Evolutionary conservation across 2,888 invertebrate genomes (phyloP), one percentile per base, ranked within the genome.

Genomic region (Ochropacha duplaris): DNA sequence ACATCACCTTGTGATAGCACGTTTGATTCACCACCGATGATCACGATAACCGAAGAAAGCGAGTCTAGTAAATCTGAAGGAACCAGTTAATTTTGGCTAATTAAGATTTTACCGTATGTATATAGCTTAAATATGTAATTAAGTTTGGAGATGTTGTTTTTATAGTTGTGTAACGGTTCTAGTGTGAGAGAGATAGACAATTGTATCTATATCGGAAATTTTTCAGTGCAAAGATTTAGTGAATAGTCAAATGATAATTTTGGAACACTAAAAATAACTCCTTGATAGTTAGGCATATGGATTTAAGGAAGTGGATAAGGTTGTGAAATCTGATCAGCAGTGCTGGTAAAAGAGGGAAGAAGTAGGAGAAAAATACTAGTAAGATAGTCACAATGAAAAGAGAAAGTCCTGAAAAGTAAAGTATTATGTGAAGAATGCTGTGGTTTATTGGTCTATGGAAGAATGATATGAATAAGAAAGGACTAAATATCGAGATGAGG

Each of bases 31-130:
- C 87, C 88, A 1, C 92, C 93, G 0, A 86, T 93, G 88, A 93
- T 92, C 56, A 93, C 92, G 0, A 93, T 93, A 50, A 92, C 93
- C 1, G 93, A 93, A 66, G 93, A 93, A 59, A 84, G 79, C 61
- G 93, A 93, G 61, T 81, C 87, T 50, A 85, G 81, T 54, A 91
- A 87, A 73, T 83, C 87, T 60, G 91, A 91, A 55, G 78, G 77
- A 62, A 85, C 85, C 59, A 92, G 92, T 84, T 92, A 92, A 89
- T 88, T 84, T 64, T 64, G 54, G 58, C 54, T 60, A 4, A 16
- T 52, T 19, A 28, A 4, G 49, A 50, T 24, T 22, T 12, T 24
- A 50, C n/a, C 26, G 0, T 50, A 50, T 50, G 22, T 44, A 44
- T 19, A 44, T 44, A 44, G 44, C 19, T n/a, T 36, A 6, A 19